A percentile compares a stretch with the other conserved stretches of the same genome.
Evolutionary conservation across 35 echinoderm and acorn worm genomes (phyloP).

Genomic region (Holothuria glaberrima): DNA sequence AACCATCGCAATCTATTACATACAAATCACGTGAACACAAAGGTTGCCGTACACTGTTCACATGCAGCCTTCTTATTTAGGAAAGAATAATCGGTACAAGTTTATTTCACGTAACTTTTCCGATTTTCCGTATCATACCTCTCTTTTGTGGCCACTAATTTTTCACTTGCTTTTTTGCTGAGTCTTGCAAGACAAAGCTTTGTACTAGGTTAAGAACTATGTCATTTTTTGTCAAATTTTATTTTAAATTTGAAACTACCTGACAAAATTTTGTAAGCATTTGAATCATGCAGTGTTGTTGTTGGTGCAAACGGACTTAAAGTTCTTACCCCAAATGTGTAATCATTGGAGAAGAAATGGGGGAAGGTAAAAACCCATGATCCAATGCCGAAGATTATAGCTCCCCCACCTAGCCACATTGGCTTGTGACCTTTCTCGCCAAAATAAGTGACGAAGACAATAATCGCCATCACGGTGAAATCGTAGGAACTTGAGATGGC

Average conservation of each 20-base stretch:
- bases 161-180: no score
- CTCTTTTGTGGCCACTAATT: no score
- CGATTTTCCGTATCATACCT: no score
- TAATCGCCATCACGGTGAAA: slow-evolving; percentile 69
- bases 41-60: no score
- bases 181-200: no score
- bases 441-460: slow-evolving; percentile 85
- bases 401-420: slow-evolving; percentile 73
- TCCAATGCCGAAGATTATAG: slow-evolving; percentile 72
- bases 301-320: not conserved
- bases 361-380: slow-evolving; percentile 73
- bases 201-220: no score
- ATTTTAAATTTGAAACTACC: not conserved
- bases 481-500: slow-evolving; percentile 79
- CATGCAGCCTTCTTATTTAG: no score
- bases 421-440: slow-evolving; percentile 82
- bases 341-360: slow-evolving; percentile 64
- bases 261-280: not conserved
- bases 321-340: slow-evolving; percentile 53
- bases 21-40: not conserved
- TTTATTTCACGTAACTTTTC: no score
- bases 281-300: not conserved
- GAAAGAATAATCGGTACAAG: no score
- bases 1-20: no score
- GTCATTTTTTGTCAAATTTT: not conserved